Conservation (phyloP, 2,888 invertebrate species). For the Coremacera marginata region DNA sequence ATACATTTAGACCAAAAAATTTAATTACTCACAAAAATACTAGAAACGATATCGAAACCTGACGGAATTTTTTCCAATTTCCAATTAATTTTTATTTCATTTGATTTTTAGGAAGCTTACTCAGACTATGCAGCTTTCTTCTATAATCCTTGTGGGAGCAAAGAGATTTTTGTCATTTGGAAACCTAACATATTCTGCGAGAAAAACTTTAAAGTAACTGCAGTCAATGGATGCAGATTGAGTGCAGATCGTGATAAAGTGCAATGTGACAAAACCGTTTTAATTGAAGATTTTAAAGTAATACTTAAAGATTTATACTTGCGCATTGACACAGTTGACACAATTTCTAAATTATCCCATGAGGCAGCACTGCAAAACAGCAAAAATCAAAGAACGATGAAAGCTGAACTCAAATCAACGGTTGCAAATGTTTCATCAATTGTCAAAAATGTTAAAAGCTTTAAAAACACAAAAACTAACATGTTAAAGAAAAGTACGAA, state of each 20-base stretch:
- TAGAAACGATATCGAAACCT: too few relatives aligned
- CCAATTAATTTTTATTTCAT: background rate
- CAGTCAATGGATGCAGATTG: constrained; percentile 58
- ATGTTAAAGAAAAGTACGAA: constrained; percentile 1
- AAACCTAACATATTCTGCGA: constrained; percentile 76
- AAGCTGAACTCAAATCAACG: background rate
- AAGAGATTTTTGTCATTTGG: constrained; percentile 86
- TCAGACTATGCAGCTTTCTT: constrained; percentile 88
- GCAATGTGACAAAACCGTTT: constrained; percentile 56
- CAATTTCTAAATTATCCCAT: constrained; percentile 39
- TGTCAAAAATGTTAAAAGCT: background rate
- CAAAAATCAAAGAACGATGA: background rate
- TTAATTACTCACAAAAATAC: too few relatives aligned
- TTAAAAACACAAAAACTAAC: background rate
- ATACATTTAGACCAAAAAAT: too few relatives aligned
- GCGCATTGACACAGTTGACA: constrained; percentile 56
- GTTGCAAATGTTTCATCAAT: background rate
- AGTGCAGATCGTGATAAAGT: constrained; percentile 53
- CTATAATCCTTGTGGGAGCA: constrained; percentile 88
- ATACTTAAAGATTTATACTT: constrained; percentile 64
- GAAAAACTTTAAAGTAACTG: constrained; percentile 80
- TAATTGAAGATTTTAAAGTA: constrained; percentile 66
- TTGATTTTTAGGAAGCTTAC: constrained; percentile 74
- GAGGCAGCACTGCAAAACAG: constrained; percentile 44
- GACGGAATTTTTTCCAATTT: background rate